Percentiles rank a stretch among this genome's conserved stretches.
These are phyloP conservation scores for Pelobates cultripes DNA, from an alignment of 2,797 vertebrate species.

Conservation along the genomic window DNA sequence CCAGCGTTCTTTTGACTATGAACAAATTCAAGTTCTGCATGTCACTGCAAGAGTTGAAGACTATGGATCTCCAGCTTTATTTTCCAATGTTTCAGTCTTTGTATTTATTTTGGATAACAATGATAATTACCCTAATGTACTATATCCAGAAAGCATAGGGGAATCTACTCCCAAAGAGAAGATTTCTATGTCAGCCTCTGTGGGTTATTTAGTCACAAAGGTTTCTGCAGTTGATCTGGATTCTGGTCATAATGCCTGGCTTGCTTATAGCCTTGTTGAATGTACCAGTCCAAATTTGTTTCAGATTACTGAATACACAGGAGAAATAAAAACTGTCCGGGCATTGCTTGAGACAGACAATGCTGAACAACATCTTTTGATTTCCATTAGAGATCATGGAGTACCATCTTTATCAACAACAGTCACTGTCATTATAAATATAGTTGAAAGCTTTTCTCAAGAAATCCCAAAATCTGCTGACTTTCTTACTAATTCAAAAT, in stretches of 20 bases:
- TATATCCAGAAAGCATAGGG: constrained; percentile 73
- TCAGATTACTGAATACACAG: constrained; percentile 30
- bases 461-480: constrained; percentile 14
- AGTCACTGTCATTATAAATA: constrained; percentile 61
- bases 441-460: constrained; percentile 15
- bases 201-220: constrained; percentile 40
- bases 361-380: constrained; percentile 32
- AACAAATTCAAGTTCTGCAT: constrained; percentile 85
- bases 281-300: constrained; percentile 1
- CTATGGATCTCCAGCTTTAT: constrained; percentile 77
- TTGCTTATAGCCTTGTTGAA: constrained; percentile 21
- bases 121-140: constrained; percentile 85
- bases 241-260: constrained; percentile 45
- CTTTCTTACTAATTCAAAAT: constrained; percentile 23
- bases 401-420: constrained; percentile 22
- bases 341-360: constrained; percentile 28
- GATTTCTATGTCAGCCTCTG: constrained; percentile 26
- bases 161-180: constrained; percentile 18
- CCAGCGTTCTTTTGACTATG: constrained; percentile 91
- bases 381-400: constrained; percentile 38
- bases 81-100: constrained; percentile 85
- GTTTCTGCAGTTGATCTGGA: constrained; percentile 46
- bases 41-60: constrained; percentile 87
- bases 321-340: constrained; percentile 31
- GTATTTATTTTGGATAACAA: constrained; percentile 92